phyloP scores from a whole-genome alignment of 2,797 vertebrate species.

The Leptodactylus fallax region DNA sequence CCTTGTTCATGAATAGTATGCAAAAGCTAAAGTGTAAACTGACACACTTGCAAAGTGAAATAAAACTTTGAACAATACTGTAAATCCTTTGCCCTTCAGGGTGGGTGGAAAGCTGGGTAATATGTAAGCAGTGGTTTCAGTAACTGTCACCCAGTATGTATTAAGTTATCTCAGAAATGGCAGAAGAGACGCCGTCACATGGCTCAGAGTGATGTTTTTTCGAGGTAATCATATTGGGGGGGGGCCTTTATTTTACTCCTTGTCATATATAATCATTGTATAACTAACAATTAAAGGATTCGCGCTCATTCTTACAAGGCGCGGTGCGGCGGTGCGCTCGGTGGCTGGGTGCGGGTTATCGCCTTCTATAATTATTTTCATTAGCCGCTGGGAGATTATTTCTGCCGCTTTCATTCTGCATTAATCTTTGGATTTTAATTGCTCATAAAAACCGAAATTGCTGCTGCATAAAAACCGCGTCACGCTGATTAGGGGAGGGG shows the following conservation, averaged over 20 bases:
- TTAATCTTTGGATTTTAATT: slow-evolving; percentile 23
- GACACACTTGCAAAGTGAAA: neutral
- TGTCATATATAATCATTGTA: neutral
- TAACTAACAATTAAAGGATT: neutral
- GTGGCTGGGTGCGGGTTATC: neutral
- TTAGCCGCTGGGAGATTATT: slow-evolving; percentile 9
- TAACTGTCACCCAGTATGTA: no score
- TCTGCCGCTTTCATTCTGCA: slow-evolving; percentile 5
- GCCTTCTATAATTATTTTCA: slow-evolving; percentile 24
- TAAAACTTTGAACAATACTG: neutral
- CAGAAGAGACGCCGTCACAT: no score
- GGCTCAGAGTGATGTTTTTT: neutral
- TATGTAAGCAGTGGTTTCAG: neutral
- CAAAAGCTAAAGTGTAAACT: neutral
- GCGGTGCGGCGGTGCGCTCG: neutral
- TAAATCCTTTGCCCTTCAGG: neutral
- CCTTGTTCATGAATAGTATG: neutral
- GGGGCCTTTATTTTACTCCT: neutral
- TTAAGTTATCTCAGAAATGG: neutral
- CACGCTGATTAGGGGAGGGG: neutral
- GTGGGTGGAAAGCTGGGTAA: neutral
- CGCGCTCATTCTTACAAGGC: neutral
- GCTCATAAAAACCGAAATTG: slow-evolving; percentile 16
- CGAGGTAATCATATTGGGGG: no score
- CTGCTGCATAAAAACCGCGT: neutral